These are phyloP conservation scores for Leptothorax acervorum DNA, from an alignment of 2,888 invertebrate species.

Conservation along the genomic window DNA sequence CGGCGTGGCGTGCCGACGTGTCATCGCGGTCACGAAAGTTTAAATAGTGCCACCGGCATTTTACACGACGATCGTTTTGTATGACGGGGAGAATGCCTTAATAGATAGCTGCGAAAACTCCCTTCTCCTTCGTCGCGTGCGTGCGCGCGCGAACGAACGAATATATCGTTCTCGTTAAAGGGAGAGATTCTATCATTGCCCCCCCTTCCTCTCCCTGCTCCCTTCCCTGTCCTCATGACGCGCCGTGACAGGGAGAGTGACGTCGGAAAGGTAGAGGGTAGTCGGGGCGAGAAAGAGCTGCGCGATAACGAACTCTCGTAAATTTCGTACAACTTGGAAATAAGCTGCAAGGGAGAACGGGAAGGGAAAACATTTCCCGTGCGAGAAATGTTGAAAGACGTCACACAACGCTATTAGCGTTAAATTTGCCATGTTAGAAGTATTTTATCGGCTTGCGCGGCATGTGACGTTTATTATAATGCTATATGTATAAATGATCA, in stretches of 20 bases:
- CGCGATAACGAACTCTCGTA: constrained; percentile 43
- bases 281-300: constrained; percentile 10
- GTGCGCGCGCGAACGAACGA: not conserved
- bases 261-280: not conserved
- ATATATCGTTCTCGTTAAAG: constrained; percentile 25
- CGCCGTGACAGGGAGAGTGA: constrained; percentile 20
- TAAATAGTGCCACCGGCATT: not conserved
- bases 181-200: constrained; percentile 4
- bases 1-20: constrained; percentile 53
- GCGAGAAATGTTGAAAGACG: constrained; percentile 4
- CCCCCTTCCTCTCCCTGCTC: no score
- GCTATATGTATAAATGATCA: not conserved
- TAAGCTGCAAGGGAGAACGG: not conserved
- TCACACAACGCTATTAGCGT: not conserved
- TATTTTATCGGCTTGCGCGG: not conserved
- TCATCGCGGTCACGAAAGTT: constrained; percentile 63
- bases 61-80: constrained; percentile 11
- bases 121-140: not conserved
- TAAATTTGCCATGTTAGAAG: not conserved
- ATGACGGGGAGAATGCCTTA: not conserved
- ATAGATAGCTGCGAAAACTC: constrained; percentile 3
- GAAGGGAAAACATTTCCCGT: constrained; percentile 16
- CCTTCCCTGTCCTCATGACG: not conserved
- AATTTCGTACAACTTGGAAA: constrained; percentile 23
- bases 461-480: not conserved